Evolutionary conservation across 2,888 invertebrate species (phyloP), one percentile per base, ranked within the genome.

Genomic region (Formica aserva): DNA sequence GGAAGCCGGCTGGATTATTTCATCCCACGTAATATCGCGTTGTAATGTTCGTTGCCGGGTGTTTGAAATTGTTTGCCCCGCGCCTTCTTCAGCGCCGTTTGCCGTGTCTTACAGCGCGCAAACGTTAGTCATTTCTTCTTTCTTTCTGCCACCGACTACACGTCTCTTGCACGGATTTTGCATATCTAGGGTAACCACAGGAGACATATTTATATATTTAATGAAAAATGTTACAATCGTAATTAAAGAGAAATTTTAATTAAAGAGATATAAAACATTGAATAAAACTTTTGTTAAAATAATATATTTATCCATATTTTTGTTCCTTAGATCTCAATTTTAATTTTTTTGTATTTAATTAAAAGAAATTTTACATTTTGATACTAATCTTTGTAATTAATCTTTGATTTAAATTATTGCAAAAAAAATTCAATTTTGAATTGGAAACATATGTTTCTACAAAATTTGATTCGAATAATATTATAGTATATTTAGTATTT

Each of bases 21-120:
- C 92, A 93, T 93, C 92, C 92, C 90, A 90, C 90, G 92, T 94
- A 93, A 94, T 93, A 93, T 93, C 92, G 92, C 89, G 91, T 92
- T 93, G 93, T 93, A 93, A 94, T 93, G 93, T 93, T 93, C 93
- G 93, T 92, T 91, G 92, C 93, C 93, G 92, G 93, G 92, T 93
- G 93, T 92, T 93, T 91, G 88, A 91, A 93, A 94, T 93, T 93
- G 93, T 93, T 93, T 92, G 92, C 92, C 35, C 77, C 88, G 87
- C 87, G 74, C 82, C 84, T 86, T 85, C 87, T 84, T 85, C 85
- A 85, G 22, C 72, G 82, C 41, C 63, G 80, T 86, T 86, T 74
- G 41, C 60, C 76, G 67, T 77, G 77, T 86, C 82, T 77, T 85
- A 81, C 60, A 71, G 22, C 85, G 83, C 65, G 62, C 71, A 60